Conservation (phyloP, 2,888 invertebrate genomes). For the Callyntrura guangdongensis region DNA sequence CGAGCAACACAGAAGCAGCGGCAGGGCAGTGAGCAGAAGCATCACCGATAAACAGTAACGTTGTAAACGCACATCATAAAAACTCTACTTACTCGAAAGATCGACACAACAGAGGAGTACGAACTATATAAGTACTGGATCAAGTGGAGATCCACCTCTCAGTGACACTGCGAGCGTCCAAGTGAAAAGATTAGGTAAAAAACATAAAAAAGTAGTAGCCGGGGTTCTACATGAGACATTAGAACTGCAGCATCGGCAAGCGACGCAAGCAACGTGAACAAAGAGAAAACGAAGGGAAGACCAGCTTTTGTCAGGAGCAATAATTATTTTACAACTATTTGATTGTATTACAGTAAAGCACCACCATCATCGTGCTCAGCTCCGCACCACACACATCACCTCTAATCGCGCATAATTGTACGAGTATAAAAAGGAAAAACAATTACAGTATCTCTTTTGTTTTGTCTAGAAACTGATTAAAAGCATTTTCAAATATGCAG, state of each 20-base stretch:
- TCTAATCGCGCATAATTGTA: no score
- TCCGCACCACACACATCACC: not conserved
- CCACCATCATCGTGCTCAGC: not conserved
- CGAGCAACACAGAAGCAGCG: constrained; percentile 56
- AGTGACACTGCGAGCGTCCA: constrained; percentile 81
- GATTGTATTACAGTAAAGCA: constrained; percentile 39
- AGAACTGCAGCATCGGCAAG: not conserved
- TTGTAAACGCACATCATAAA: constrained; percentile 60
- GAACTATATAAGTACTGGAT: constrained; percentile 80
- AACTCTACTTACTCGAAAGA: constrained; percentile 22
- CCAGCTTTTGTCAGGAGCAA: constrained; percentile 54
- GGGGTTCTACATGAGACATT: constrained; percentile 31
- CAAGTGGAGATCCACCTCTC: constrained; percentile 77
- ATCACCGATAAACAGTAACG: constrained; percentile 55
- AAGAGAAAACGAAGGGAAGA: constrained; percentile 45
- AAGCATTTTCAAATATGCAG: constrained; percentile 72
- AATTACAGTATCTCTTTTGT: constrained; percentile 23
- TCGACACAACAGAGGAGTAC: constrained; percentile 16
- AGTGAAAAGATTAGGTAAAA: constrained; percentile 80
- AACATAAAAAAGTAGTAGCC: constrained; percentile 35
- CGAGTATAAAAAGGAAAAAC: not conserved
- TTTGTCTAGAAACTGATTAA: constrained; percentile 40
- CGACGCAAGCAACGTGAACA: constrained; percentile 51
- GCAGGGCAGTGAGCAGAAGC: constrained; percentile 35
- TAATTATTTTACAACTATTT: constrained; percentile 47